These are phyloP conservation scores for Drosophila seclusa DNA, from an alignment of 2,888 invertebrate species.

Conservation along the genomic window DNA sequence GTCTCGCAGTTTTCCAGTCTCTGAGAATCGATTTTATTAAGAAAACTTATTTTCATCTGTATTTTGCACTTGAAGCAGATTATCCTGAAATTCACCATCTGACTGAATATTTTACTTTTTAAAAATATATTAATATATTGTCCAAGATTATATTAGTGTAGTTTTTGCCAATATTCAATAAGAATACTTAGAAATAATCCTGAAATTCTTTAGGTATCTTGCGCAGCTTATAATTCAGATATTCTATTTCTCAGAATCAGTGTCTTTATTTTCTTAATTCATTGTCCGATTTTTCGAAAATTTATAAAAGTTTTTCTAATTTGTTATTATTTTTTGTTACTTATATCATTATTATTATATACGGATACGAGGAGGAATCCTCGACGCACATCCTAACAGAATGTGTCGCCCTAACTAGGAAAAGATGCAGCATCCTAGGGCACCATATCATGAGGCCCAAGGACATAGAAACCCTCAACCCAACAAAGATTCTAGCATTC, in stretches of 20 bases:
- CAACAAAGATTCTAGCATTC: too few species aligned
- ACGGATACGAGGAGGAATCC: too few species aligned
- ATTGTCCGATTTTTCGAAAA: neutral
- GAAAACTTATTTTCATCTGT: neutral
- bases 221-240: too few species aligned
- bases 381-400: too few species aligned
- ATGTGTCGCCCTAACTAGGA: too few species aligned
- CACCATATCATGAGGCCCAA: too few species aligned
- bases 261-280: neutral
- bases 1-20: accelerated
- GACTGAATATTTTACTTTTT: neutral
- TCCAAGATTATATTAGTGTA: neutral
- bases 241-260: neutral
- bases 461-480: too few species aligned
- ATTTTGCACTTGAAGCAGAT: neutral
- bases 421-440: too few species aligned
- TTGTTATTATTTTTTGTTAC: neutral
- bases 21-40: neutral
- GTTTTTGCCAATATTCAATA: neutral
- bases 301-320: accelerated
- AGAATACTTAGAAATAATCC: neutral
- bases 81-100: neutral
- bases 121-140: neutral
- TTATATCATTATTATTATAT: neutral
- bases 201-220: accelerated